phyloP scores from a whole-genome alignment of 2,113 vertebrate species.

The Strix aluco region DNA sequence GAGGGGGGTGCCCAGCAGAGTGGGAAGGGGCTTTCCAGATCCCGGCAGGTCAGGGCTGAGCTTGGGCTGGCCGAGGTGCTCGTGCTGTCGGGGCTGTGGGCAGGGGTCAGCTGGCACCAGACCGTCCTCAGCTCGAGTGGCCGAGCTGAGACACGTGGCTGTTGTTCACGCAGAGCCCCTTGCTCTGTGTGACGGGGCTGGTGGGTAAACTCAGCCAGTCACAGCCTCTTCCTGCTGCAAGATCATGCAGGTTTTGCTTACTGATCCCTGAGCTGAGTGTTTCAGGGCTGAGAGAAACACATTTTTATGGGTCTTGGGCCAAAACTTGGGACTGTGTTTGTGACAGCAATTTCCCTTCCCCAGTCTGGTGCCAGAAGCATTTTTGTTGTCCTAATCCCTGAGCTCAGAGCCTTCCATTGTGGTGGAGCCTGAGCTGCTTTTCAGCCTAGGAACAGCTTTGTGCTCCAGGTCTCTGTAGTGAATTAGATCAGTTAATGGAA shows the following conservation, averaged over 20 bases:
- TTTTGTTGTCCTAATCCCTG: neutral
- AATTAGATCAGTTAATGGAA: neutral
- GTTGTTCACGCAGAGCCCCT: neutral
- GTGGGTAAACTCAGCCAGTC: rapidly evolving
- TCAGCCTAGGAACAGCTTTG: neutral
- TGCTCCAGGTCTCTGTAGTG: neutral
- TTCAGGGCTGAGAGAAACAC: neutral
- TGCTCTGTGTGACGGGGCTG: rapidly evolving
- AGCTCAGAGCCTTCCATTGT: neutral
- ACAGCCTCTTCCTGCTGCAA: neutral
- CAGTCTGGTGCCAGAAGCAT: neutral
- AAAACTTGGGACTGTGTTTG: neutral
- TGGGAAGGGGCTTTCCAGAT: rapidly evolving
- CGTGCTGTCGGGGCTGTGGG: neutral
- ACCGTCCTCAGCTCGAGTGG: neutral
- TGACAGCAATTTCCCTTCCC: neutral
- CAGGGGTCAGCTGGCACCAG: neutral
- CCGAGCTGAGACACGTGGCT: neutral
- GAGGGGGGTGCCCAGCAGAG: rapidly evolving
- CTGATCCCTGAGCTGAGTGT: neutral
- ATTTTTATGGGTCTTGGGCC: neutral
- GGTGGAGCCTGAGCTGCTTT: neutral
- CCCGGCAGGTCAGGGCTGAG: neutral
- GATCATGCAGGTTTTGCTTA: neutral
- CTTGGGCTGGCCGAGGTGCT: rapidly evolving